phyloP scores from a whole-genome alignment of 2,113 vertebrate genomes.

The Lichenostomus cassidix region DNA sequence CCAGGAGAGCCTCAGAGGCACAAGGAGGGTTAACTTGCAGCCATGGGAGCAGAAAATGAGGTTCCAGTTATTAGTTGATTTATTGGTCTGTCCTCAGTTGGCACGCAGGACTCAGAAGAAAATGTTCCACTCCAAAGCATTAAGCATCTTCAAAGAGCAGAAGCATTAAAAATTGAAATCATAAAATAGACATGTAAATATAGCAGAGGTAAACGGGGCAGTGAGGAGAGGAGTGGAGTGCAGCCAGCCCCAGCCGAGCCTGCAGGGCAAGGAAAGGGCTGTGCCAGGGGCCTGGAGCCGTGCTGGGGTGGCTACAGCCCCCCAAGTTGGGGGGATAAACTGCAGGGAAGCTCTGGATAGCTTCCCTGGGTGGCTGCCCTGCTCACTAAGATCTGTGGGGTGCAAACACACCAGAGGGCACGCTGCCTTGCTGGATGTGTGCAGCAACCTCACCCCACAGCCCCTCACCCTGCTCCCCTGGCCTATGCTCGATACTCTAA shows the following conservation, averaged over 20 bases:
- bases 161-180: slow-evolving; percentile 86
- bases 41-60: slow-evolving; percentile 74
- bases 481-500: rapidly evolving
- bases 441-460: neutral
- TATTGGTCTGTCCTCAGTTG: slow-evolving; percentile 80
- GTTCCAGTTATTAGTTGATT: slow-evolving; percentile 82
- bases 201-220: slow-evolving; percentile 67
- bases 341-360: neutral
- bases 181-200: slow-evolving; percentile 83
- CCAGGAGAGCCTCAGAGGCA: neutral
- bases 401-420: neutral
- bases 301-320: neutral
- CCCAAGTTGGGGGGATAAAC: neutral
- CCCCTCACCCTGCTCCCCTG: neutral
- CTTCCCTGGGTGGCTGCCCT: neutral
- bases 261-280: neutral
- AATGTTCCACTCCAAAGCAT: slow-evolving; percentile 83
- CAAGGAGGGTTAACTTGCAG: slow-evolving; percentile 64
- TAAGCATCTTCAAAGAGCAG: slow-evolving; percentile 83
- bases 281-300: neutral
- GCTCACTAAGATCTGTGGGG: rapidly evolving
- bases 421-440: neutral
- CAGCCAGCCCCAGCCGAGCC: neutral
- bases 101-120: slow-evolving; percentile 78
- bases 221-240: rapidly evolving